These are phyloP conservation scores for Mnemiopsis leidyi DNA, from an alignment of 37 sponge, comb jelly and placozoan genomes.

Conservation along the genomic window DNA sequence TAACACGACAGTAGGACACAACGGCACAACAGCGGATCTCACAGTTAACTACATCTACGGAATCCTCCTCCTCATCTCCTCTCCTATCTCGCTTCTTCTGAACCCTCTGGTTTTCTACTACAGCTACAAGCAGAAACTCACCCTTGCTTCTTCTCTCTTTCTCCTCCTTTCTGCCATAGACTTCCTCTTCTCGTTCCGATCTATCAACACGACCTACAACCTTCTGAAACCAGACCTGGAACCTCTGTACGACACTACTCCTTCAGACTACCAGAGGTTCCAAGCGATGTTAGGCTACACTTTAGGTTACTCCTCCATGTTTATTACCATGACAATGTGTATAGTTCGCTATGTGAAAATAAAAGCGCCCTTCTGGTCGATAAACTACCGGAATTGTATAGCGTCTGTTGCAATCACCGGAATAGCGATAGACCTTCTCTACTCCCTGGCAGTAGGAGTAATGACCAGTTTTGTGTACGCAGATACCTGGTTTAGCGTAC, in stretches of 20 bases:
- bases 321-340: neutral
- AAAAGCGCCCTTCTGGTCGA: neutral
- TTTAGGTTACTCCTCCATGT: conserved; percentile 2
- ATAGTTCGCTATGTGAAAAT: conserved; percentile 2
- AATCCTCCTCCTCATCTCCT: neutral
- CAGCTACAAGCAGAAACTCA: neutral
- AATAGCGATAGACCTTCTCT: neutral
- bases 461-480: neutral
- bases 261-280: neutral
- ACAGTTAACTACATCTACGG: conserved; percentile 2
- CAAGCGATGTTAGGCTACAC: neutral
- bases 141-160: neutral
- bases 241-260: neutral
- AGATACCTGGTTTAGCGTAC: neutral
- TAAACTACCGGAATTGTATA: neutral
- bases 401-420: neutral
- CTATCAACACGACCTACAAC: neutral
- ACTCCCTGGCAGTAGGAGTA: neutral
- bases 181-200: conserved; percentile 2
- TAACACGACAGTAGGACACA: neutral
- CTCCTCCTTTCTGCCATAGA: neutral
- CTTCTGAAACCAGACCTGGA: neutral
- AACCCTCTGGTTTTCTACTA: conserved; percentile 15
- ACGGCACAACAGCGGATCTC: neutral
- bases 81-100: neutral